Evolutionary conservation across 1,140 invertebrate genomes (phyloP).

Genomic region (Sinella curviseta): DNA sequence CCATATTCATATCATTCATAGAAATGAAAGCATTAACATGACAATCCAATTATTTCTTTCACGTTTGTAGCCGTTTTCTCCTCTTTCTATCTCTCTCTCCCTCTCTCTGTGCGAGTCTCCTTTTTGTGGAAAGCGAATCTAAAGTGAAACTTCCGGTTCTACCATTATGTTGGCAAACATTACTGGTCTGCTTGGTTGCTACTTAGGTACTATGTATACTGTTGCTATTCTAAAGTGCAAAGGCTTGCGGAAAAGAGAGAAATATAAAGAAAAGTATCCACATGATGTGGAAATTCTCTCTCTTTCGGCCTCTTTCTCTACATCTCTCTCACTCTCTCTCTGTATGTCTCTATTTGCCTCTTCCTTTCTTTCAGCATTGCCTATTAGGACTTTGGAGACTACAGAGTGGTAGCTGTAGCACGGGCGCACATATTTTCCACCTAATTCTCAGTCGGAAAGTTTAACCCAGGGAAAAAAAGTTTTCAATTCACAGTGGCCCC

Average conservation of each 20-base stretch:
- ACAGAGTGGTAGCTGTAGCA: not conserved
- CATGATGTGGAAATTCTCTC: too few relatives aligned
- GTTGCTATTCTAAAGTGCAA: too few relatives aligned
- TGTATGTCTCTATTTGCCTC: not conserved
- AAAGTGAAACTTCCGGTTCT: conserved; percentile 1
- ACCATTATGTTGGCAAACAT: not conserved
- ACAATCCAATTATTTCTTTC: conserved; percentile 1
- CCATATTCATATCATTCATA: conserved; percentile 12
- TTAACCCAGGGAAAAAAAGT: conserved; percentile 2
- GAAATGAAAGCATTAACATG: conserved; percentile 22
- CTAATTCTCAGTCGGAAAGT: conserved; percentile 2
- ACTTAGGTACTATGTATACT: too few relatives aligned
- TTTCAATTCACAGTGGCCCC: conserved; percentile 9
- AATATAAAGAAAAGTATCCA: too few relatives aligned
- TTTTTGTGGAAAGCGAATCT: not conserved
- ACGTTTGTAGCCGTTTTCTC: not conserved
- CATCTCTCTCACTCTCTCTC: not conserved
- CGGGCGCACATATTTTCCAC: not conserved
- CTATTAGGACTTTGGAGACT: not conserved
- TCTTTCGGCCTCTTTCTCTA: too few relatives aligned
- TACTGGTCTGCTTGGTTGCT: not conserved
- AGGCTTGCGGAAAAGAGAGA: too few relatives aligned
- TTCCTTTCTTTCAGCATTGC: not conserved
- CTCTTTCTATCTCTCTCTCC: not conserved
- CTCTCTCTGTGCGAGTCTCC: not conserved